Percentiles rank a stretch among this genome's conserved stretches.
phyloP scores from a whole-genome alignment of 2,797 vertebrate genomes.

The Okamejei kenojei region DNA sequence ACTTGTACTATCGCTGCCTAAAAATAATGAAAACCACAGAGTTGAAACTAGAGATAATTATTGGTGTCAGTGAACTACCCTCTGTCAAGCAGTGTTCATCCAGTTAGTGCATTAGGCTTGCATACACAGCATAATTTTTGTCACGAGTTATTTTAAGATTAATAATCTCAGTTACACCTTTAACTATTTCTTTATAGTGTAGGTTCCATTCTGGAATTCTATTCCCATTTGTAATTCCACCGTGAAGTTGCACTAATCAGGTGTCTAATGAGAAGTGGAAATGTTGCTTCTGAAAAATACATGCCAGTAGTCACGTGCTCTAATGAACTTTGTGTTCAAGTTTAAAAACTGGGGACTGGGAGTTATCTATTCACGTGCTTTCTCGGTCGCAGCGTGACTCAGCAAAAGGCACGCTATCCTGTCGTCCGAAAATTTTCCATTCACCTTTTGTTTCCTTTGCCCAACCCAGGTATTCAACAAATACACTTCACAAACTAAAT shows the following conservation, averaged over 20 bases:
- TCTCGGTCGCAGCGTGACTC: constrained; percentile 9
- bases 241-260: not conserved
- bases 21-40: not conserved
- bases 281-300: not conserved
- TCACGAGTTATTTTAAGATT: no score
- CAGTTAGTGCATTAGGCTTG: not conserved
- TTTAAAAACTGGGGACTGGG: not conserved
- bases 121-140: no score
- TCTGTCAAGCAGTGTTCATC: not conserved
- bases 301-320: not conserved
- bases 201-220: not conserved
- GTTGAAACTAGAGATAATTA: not conserved
- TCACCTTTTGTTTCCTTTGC: not conserved
- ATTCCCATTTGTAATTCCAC: not conserved
- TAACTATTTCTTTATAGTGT: not conserved
- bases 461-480: constrained; percentile 29
- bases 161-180: no score
- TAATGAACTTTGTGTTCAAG: not conserved
- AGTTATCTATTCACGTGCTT: constrained; percentile 11
- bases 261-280: not conserved
- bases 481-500: not conserved
- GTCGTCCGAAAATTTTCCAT: constrained; percentile 21
- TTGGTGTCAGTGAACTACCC: no score
- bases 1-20: not conserved
- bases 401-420: not conserved